These are phyloP conservation scores for Holacanthus passer DNA, from an alignment of 2,113 vertebrate species.

Conservation along the genomic window DNA sequence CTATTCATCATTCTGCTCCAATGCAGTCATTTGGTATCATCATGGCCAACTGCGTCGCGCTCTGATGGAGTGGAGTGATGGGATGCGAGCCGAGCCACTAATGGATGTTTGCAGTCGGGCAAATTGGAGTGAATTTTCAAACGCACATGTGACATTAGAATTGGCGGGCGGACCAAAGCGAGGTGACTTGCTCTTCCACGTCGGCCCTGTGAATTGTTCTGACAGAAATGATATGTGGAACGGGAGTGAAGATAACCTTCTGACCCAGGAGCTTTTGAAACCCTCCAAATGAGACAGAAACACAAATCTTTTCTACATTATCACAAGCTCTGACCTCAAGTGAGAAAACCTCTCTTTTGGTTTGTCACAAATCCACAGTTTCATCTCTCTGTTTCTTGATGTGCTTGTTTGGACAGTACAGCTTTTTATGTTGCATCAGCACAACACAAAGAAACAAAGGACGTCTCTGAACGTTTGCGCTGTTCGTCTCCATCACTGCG, in stretches of 20 bases:
- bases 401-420: neutral
- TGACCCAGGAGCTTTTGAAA: conserved; percentile 28
- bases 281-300: conserved; percentile 10
- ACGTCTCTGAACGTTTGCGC: neutral
- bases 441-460: conserved; percentile 4
- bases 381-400: neutral
- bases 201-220: conserved; percentile 1
- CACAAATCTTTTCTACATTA: neutral
- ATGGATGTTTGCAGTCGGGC: conserved; percentile 36
- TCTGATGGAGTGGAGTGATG: neutral
- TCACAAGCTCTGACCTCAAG: neutral
- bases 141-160: conserved; percentile 26
- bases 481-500: neutral
- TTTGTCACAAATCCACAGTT: neutral
- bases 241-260: conserved; percentile 24
- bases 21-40: neutral
- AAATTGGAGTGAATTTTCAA: conserved; percentile 48
- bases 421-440: conserved; percentile 23
- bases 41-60: neutral
- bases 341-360: neutral
- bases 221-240: conserved; percentile 49
- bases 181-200: neutral
- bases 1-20: conserved; percentile 2
- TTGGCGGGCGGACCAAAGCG: conserved; percentile 13
- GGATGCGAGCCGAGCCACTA: conserved; percentile 26